Conservation (phyloP, 2,113 vertebrate genomes). For the Etia nguti region DNA sequence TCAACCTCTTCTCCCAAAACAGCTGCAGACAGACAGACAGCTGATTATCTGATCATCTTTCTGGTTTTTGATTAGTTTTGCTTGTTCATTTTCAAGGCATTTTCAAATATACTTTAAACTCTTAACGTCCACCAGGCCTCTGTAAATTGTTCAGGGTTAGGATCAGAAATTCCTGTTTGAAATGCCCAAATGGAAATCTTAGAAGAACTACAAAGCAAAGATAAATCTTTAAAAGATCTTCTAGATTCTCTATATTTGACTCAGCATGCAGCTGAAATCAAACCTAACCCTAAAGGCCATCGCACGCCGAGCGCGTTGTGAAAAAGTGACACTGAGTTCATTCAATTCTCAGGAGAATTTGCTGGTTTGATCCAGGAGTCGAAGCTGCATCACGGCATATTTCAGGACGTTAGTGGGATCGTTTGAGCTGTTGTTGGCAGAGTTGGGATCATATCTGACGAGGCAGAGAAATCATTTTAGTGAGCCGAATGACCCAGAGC, state of each 20-base stretch:
- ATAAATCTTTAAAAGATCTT: background rate
- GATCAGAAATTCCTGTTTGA: background rate
- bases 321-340: background rate
- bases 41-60: background rate
- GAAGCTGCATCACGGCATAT: background rate
- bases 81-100: background rate
- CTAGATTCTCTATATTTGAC: background rate
- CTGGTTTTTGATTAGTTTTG: background rate
- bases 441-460: background rate
- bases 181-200: background rate
- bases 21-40: slow-evolving; percentile 67
- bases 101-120: background rate
- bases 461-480: background rate
- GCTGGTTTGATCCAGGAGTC: background rate
- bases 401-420: background rate
- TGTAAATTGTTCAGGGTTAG: background rate
- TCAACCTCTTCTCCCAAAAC: slow-evolving; percentile 89
- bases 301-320: background rate
- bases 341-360: background rate
- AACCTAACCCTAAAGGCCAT: background rate
- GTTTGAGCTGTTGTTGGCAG: background rate
- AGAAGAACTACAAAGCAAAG: background rate
- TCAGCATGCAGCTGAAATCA: background rate
- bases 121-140: background rate
- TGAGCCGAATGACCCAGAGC: background rate